Percentiles rank a stretch among this genome's conserved stretches.
Conservation (phyloP, 1,140 invertebrate genomes). For the Magallana angulata region DNA sequence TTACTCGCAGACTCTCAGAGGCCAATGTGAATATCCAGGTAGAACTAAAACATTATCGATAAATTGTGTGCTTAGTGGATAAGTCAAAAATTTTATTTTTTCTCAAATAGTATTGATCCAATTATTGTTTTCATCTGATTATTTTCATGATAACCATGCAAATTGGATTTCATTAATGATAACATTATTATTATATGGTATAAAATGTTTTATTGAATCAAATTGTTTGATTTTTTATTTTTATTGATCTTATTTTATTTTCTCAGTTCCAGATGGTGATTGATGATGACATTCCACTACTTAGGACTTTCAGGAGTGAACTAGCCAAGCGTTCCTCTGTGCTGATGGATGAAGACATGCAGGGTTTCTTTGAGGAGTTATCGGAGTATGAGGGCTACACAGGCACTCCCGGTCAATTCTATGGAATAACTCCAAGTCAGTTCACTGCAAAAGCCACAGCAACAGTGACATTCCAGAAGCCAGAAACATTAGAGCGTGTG, state of each 20-base stretch:
- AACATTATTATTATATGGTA: no score
- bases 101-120: no score
- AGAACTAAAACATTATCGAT: not conserved
- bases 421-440: slow-evolving; percentile 51
- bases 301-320: slow-evolving; percentile 77
- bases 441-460: slow-evolving; percentile 45
- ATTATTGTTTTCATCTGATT: no score
- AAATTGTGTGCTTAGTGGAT: no score
- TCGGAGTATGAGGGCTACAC: slow-evolving; percentile 73
- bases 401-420: slow-evolving; percentile 57
- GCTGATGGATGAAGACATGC: slow-evolving; percentile 76
- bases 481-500: slow-evolving; percentile 18
- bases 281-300: slow-evolving; percentile 73
- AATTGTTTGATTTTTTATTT: no score
- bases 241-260: slow-evolving; percentile 39
- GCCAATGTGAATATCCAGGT: slow-evolving; percentile 73
- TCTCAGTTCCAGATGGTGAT: slow-evolving; percentile 74
- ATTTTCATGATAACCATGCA: no score
- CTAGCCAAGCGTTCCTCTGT: slow-evolving; percentile 75
- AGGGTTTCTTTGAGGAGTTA: slow-evolving; percentile 73
- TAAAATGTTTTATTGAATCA: no score
- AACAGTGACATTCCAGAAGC: slow-evolving; percentile 33
- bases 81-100: no score
- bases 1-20: slow-evolving; percentile 68
- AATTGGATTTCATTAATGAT: no score